Conservation (phyloP, 1,140 invertebrate genomes). For the Plutomurus gul region DNA sequence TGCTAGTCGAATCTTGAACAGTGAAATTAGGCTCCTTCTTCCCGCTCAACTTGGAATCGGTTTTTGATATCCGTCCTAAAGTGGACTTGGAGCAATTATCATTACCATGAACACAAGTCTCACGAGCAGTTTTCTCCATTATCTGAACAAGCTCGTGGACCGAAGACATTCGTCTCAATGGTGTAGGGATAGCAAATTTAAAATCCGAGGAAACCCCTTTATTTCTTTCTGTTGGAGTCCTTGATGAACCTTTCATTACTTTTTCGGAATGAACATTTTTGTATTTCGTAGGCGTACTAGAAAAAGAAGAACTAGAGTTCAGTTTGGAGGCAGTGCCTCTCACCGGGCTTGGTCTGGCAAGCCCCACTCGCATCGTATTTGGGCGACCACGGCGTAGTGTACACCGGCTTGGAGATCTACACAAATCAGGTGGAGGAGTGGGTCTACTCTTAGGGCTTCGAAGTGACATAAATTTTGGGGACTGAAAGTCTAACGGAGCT, state of each 20-base stretch:
- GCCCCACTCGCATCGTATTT: slow-evolving; percentile 47
- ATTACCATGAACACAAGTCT: too few relatives aligned
- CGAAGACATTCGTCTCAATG: slow-evolving; percentile 44
- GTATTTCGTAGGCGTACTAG: neutral
- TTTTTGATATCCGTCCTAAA: too few relatives aligned
- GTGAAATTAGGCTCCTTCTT: too few relatives aligned
- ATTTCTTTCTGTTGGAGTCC: neutral
- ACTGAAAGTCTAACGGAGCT: neutral
- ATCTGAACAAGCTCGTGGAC: slow-evolving; percentile 48
- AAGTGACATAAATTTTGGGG: slow-evolving; percentile 27
- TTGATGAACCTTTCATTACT: neutral
- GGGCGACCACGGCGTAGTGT: slow-evolving; percentile 49
- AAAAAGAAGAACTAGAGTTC: neutral
- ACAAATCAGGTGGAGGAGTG: neutral
- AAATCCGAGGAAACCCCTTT: neutral
- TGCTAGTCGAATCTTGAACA: too few relatives aligned
- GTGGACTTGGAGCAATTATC: neutral
- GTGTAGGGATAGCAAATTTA: neutral
- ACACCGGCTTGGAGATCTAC: slow-evolving; percentile 45
- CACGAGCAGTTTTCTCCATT: slow-evolving; percentile 39
- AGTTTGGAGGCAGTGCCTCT: neutral
- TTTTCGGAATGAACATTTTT: neutral
- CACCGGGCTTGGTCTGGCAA: slow-evolving; percentile 45
- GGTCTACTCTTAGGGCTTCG: slow-evolving; percentile 30
- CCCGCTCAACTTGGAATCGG: too few relatives aligned